Evolutionary conservation across 2,888 invertebrate species (phyloP).

Genomic region (Lepidonotus clava): DNA sequence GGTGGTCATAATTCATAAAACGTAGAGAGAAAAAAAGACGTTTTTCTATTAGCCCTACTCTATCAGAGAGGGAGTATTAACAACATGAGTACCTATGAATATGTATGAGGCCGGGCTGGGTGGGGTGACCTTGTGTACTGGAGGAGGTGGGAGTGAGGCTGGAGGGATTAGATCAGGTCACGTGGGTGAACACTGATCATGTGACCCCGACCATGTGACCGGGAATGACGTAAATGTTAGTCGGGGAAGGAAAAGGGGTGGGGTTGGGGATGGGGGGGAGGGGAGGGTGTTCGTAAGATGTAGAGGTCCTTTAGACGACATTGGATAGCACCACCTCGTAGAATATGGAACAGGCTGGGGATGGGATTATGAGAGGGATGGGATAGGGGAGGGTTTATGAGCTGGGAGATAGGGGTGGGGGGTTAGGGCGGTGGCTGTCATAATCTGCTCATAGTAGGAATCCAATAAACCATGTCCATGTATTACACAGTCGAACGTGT

Average conservation of each 20-base stretch:
- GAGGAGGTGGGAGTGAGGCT: no score
- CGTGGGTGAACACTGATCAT: background rate
- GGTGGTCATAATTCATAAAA: no score
- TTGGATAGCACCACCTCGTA: no score
- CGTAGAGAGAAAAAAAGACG: no score
- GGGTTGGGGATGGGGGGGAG: conserved; percentile 1
- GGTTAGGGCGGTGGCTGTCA: background rate
- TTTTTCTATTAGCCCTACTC: no score
- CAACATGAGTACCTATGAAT: conserved; percentile 2
- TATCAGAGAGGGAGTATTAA: no score
- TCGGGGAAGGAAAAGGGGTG: background rate
- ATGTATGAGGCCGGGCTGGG: background rate
- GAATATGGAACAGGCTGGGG: background rate
- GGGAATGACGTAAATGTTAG: background rate
- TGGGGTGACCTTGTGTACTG: background rate
- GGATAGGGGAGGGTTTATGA: background rate
- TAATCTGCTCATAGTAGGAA: no score
- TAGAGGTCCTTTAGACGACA: background rate
- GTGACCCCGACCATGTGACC: conserved; percentile 11
- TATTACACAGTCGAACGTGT: no score
- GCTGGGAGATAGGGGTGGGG: background rate
- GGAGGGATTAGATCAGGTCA: no score
- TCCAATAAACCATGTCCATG: no score
- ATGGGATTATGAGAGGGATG: background rate
- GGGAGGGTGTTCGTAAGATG: background rate